Percentiles rank a stretch among this genome's conserved stretches.
phyloP scores from a whole-genome alignment of 2,888 invertebrate genomes.

The Lydus trimaculatus region DNA sequence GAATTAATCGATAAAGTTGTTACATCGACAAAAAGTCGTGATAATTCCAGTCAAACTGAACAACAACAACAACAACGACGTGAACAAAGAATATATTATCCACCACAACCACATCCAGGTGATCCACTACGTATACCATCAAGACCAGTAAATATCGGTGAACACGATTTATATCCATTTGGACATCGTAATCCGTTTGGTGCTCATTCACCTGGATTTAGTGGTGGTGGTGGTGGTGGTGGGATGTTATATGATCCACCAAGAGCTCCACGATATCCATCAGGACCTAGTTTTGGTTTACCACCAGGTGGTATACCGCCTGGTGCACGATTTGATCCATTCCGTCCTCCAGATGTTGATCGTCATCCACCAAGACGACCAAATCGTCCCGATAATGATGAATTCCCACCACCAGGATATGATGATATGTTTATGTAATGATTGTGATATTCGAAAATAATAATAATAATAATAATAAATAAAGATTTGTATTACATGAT shows the following conservation, averaged over 20 bases:
- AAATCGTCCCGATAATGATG: constrained; percentile 73
- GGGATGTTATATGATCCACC: constrained; percentile 83
- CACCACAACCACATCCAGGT: constrained; percentile 10
- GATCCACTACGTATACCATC: constrained; percentile 12
- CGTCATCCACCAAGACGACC: constrained; percentile 56
- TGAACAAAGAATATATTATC: background rate
- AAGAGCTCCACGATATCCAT: constrained; percentile 40
- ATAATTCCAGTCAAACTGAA: constrained; percentile 46
- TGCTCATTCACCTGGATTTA: constrained; percentile 35
- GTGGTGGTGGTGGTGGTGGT: constrained; percentile 62
- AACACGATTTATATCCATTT: constrained; percentile 82
- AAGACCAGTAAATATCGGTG: constrained; percentile 64
- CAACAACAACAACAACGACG: constrained; percentile 8
- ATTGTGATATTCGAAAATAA: background rate
- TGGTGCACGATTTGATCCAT: constrained; percentile 86
- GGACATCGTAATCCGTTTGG: constrained; percentile 58
- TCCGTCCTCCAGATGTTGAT: constrained; percentile 70
- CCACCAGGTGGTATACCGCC: constrained; percentile 70
- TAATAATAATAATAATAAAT: no score
- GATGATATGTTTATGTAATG: constrained; percentile 79
- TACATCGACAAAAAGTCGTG: constrained; percentile 44
- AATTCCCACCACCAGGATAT: constrained; percentile 77
- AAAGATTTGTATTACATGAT: constrained; percentile 54
- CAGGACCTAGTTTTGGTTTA: constrained; percentile 45
- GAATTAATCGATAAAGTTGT: constrained; percentile 73